Evolutionary conservation across 64 coral and sea anemone species (phyloP).

Genomic region (Catalaphyllia jardinei): DNA sequence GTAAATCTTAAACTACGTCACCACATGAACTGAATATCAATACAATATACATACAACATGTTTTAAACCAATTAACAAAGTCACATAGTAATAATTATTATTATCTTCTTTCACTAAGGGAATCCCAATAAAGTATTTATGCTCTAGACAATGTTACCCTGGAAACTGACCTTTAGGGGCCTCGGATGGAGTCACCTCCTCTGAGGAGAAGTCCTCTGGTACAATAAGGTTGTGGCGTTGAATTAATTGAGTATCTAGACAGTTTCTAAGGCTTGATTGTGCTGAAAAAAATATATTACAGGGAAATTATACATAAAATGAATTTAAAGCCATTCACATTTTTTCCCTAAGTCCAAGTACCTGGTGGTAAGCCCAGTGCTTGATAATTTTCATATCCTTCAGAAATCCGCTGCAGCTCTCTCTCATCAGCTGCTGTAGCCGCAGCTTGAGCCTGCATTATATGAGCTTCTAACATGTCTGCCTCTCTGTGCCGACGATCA

Average conservation of each 20-base stretch:
- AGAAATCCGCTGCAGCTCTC: constrained; percentile 71
- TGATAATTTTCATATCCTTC: constrained; percentile 85
- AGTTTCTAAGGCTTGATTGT: constrained; percentile 77
- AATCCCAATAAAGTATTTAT: too few species aligned
- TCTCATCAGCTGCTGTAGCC: constrained; percentile 92
- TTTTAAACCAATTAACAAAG: too few species aligned
- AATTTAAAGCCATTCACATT: not conserved
- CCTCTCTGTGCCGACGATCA: constrained; percentile 71
- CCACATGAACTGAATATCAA: too few species aligned
- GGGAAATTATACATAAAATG: too few species aligned
- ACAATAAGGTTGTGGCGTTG: constrained; percentile 77
- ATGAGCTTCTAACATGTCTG: constrained; percentile 92
- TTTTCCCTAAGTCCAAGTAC: not conserved
- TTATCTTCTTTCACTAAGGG: too few species aligned
- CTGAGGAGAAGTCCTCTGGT: constrained; percentile 80
- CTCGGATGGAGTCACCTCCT: constrained; percentile 37
- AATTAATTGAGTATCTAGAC: constrained; percentile 72
- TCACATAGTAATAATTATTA: too few species aligned
- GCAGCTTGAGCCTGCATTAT: constrained; percentile 94
- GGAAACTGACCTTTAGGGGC: constrained; percentile 58
- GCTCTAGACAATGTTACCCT: not conserved
- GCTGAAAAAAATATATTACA: constrained; percentile 6
- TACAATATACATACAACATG: too few species aligned
- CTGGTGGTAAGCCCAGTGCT: constrained; percentile 79
- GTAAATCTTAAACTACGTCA: too few species aligned